Base-by-base conservation (phyloP, 2,797 vertebrate genomes). In the Cyprinella venusta region DNA sequence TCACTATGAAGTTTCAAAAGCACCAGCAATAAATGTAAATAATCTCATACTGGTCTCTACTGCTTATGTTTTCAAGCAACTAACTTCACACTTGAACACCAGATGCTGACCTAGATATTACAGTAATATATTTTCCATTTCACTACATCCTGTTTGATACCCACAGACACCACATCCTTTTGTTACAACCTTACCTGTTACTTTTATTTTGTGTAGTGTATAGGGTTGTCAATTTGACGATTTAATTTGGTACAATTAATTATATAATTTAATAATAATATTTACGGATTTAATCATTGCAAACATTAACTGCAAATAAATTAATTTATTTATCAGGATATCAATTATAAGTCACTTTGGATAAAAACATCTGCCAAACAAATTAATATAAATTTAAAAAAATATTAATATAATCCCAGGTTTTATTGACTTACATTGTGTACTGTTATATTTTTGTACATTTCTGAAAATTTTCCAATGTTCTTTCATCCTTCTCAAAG, bases 71-170 rank as follows among this genome's bases (percentile, higher is more conserved):
- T 71, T 81, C 59, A 64, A 52, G 42, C 48, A 76, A 24, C 45
- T 40, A 42, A 30, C 52, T 59, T 80, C 7, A 15, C 40, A 50
- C 61, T 40, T 56, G 24, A 65, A 74, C 18, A 36, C 8, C 59
- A 76, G 70, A 80, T 75, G 63, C 77, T 68, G 50, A 15, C 50
- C 59, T 86, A 84, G 42, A 85, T 83, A 86, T 86, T 50, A n/a
- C n/a, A n/a, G n/a, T n/a, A 19, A 40, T 64, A 85, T 64, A 54
- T 52, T 70, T 80, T 63, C 48, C 77, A 63, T 50, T 70, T 74
- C 26, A 48, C 61, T 56, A 64, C 33, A 50, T 70, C 50, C 59
- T 81, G 50, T 76, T 80, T 67, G 61, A 8, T 64, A 79, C 15
- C 71, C 80, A 79, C 36, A 59, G 52, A 75, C 61, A 79, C 69